Evolutionary conservation across 2,797 vertebrate genomes (phyloP), one percentile per base, ranked within the genome.

Genomic region (Echeneis naucrates): DNA sequence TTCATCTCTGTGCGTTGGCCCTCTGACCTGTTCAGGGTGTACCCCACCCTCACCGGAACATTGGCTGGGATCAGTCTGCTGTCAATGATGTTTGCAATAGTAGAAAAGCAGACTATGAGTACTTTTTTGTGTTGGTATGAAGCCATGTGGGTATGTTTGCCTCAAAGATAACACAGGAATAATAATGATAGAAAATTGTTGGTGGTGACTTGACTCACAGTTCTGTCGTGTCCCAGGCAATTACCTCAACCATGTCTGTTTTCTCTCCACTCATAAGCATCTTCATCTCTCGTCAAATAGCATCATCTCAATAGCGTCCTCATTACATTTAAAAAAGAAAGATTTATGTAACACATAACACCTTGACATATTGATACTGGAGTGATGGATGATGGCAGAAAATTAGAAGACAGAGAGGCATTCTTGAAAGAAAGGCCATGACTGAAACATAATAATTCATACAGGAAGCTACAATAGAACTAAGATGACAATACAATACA

Each of bases 271-370:
- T 62, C 26, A 40, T 61, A 75, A 69, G 64, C 58, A 52, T 77
- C 21, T 78, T 83, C n/a, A n/a, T n/a, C n/a, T n/a, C n/a, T n/a
- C n/a, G 76, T 89, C 73, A 87, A 84, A 75, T 75, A 68, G 75
- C 68, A 52, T 69, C 73, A 67, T 79, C 77, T 68, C 53, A 44
- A 58, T 55, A 23, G 7, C 54, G 65, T 45, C 23, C 21, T 74
- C 51, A 70, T 50, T 8, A 27, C 58, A n/a, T n/a, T n/a, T 58
- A 44, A 80, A 44, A 75, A 63, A 74, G 30, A 79, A 37, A 62
- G 50, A 61, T 80, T 80, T 68, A 55, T 70, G 70, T 74, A 80
- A 23, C 80, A 77, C 82, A 77, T 55, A 74, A 81, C 75, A 82
- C 72, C 66, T 65, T 55, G 51, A 78, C 37, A 19, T 21, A 44